A percentile compares a stretch with the other conserved stretches of the same genome.
Conservation (phyloP, 2,888 invertebrate genomes). For the Calliphora vomitoria region DNA sequence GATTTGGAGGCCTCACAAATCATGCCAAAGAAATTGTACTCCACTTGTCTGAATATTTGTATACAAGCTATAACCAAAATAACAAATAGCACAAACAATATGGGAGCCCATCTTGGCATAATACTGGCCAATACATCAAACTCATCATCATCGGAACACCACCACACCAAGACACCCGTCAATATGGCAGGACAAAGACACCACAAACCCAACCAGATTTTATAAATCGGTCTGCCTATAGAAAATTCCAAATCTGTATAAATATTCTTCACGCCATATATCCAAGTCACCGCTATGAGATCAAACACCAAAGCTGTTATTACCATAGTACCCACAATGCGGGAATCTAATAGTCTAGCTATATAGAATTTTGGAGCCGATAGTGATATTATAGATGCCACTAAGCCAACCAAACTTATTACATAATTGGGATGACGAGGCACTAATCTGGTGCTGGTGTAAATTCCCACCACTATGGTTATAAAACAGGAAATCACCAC, state of each 20-base stretch:
- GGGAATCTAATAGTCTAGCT: slow-evolving; percentile 82
- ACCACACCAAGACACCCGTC: slow-evolving; percentile 84
- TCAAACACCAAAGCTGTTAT: slow-evolving; percentile 84
- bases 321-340: slow-evolving; percentile 83
- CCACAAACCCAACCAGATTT: slow-evolving; percentile 84
- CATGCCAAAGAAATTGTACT: slow-evolving; percentile 85
- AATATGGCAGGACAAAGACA: slow-evolving; percentile 83
- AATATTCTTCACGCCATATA: slow-evolving; percentile 84
- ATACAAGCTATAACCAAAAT: slow-evolving; percentile 83
- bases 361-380: slow-evolving; percentile 82
- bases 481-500: slow-evolving; percentile 82
- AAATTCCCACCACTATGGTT: slow-evolving; percentile 82
- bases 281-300: slow-evolving; percentile 84
- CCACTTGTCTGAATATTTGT: slow-evolving; percentile 84
- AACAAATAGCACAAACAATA: slow-evolving; percentile 81
- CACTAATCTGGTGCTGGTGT: slow-evolving; percentile 83
- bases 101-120: slow-evolving; percentile 84
- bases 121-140: slow-evolving; percentile 80
- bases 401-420: slow-evolving; percentile 82
- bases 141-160: slow-evolving; percentile 83
- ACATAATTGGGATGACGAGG: slow-evolving; percentile 84
- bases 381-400: slow-evolving; percentile 81
- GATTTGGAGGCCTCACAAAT: slow-evolving; percentile 84
- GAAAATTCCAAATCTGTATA: slow-evolving; percentile 85
- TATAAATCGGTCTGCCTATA: slow-evolving; percentile 84